Conservation (phyloP, 2,797 vertebrate genomes). For the Hybognathus amarus region DNA sequence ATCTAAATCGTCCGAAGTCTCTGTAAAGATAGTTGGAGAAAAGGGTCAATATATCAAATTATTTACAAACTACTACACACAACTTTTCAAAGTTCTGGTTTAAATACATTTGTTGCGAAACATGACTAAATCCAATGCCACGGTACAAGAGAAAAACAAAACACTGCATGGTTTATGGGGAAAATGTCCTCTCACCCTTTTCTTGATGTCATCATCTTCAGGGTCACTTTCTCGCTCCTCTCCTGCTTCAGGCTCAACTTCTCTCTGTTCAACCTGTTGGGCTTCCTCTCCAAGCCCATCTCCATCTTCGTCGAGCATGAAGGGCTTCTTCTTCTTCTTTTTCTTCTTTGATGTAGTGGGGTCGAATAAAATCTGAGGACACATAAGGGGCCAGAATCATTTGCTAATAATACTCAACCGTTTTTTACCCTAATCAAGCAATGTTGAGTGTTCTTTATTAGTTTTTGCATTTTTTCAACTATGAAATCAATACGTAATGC, state of each 20-base stretch:
- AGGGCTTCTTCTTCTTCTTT: constrained; percentile 91
- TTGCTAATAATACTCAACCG: neutral
- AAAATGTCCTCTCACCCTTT: constrained; percentile 74
- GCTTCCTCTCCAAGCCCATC: constrained; percentile 80
- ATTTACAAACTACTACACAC: neutral
- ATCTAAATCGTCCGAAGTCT: constrained; percentile 85
- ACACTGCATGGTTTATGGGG: neutral
- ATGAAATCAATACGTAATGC: neutral
- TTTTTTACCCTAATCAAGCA: neutral
- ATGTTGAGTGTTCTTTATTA: neutral
- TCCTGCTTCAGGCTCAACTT: constrained; percentile 81
- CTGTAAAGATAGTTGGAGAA: constrained; percentile 63
- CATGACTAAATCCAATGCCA: neutral
- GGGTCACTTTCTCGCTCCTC: constrained; percentile 81
- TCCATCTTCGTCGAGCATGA: constrained; percentile 88
- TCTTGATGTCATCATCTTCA: constrained; percentile 85
- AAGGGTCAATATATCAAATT: neutral
- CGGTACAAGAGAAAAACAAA: neutral
- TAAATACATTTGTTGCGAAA: neutral
- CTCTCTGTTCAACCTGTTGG: constrained; percentile 82
- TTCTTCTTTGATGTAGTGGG: constrained; percentile 89
- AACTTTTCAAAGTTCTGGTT: neutral
- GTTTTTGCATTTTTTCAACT: neutral
- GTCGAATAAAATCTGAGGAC: constrained; percentile 87
- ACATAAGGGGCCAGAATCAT: neutral